Evolutionary conservation across 2,113 vertebrate genomes (phyloP).

Genomic region (Sinocyclocheilus grahami): DNA sequence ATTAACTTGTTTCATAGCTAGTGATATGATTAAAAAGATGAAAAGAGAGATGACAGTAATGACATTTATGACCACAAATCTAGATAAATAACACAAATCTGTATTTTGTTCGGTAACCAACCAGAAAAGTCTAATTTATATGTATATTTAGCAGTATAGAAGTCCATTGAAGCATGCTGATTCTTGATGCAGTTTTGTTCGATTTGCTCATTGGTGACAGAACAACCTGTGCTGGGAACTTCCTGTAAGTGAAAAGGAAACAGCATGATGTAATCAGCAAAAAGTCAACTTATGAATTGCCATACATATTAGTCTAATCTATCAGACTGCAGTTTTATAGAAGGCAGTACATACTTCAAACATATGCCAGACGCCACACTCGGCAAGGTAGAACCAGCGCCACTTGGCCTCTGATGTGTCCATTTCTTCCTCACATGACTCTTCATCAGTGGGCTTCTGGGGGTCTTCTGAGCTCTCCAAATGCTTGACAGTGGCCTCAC

Average conservation of each 20-base stretch:
- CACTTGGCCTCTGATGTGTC: slow-evolving; percentile 92
- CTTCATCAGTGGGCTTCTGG: slow-evolving; percentile 72
- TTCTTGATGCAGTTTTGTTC: slow-evolving; percentile 89
- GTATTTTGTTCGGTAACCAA: slow-evolving; percentile 53
- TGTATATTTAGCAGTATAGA: slow-evolving; percentile 93
- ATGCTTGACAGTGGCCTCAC: slow-evolving; percentile 39
- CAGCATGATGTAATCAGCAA: background rate
- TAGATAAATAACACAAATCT: background rate
- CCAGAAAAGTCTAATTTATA: slow-evolving; percentile 92
- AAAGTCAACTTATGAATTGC: background rate
- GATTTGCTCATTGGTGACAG: slow-evolving; percentile 92
- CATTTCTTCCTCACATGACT: slow-evolving; percentile 84
- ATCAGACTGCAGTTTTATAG: background rate
- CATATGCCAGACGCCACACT: slow-evolving; percentile 98
- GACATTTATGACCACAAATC: background rate
- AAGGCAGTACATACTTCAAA: slow-evolving; percentile 83
- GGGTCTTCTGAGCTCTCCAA: slow-evolving; percentile 66
- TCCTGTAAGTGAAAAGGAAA: slow-evolving; percentile 74
- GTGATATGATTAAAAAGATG: background rate
- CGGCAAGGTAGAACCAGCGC: slow-evolving; percentile 96
- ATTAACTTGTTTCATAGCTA: slow-evolving; percentile 90
- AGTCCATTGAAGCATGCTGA: slow-evolving; percentile 85
- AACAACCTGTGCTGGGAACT: slow-evolving; percentile 87
- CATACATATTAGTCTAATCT: background rate
- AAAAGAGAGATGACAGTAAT: background rate